Conservation (phyloP, 2,888 invertebrate species). For the Gastrophysa polygoni region DNA sequence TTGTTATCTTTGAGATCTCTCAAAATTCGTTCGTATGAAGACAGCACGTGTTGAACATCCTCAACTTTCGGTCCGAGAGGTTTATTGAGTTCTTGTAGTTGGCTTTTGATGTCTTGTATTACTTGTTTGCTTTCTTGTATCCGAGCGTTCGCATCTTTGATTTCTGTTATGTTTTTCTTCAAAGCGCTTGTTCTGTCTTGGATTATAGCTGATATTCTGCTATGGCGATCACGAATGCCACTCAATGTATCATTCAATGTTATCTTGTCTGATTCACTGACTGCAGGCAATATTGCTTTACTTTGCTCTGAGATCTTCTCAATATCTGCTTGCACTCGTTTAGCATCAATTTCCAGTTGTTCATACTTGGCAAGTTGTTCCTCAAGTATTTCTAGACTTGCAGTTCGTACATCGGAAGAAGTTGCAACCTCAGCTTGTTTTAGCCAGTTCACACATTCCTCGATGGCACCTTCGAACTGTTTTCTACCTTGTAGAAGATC, state of each 20-base stretch:
- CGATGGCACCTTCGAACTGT: constrained; percentile 80
- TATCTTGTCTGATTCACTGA: constrained; percentile 85
- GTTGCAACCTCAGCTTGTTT: constrained; percentile 89
- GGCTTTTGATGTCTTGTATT: constrained; percentile 80
- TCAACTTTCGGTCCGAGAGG: constrained; percentile 87
- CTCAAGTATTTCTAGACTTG: constrained; percentile 81
- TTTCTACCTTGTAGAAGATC: constrained; percentile 79
- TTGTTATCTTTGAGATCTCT: constrained; percentile 80
- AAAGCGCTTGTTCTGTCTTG: constrained; percentile 76
- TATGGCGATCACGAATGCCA: constrained; percentile 78
- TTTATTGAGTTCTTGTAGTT: constrained; percentile 80
- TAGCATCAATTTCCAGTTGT: constrained; percentile 76
- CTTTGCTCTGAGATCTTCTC: constrained; percentile 79
- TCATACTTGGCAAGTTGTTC: constrained; percentile 89
- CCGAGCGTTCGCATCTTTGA: constrained; percentile 79
- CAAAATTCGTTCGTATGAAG: constrained; percentile 78
- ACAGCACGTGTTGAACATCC: constrained; percentile 84
- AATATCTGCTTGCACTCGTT: constrained; percentile 72
- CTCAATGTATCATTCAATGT: constrained; percentile 82
- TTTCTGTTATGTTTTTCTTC: constrained; percentile 78
- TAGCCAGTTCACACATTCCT: constrained; percentile 85
- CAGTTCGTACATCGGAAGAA: constrained; percentile 78
- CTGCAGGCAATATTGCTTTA: constrained; percentile 76
- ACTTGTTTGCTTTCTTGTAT: constrained; percentile 81
- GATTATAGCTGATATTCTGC: constrained; percentile 74